phyloP scores from a whole-genome alignment of 2,888 invertebrate genomes.

The Aricia artaxerxes region DNA sequence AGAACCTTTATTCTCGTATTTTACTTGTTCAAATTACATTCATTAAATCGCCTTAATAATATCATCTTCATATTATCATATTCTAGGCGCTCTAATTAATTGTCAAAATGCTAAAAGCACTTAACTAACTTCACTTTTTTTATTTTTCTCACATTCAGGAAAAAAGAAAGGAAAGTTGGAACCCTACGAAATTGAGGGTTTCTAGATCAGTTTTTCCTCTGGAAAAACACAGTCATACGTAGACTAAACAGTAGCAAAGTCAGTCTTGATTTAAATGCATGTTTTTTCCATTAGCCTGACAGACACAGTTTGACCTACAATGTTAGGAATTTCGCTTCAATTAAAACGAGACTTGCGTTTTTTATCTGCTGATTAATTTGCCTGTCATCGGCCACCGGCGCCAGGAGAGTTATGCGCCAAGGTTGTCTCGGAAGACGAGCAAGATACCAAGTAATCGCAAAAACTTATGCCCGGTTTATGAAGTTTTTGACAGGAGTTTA shows the following conservation, averaged over 20 bases:
- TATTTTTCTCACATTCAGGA: background rate
- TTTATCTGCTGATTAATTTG: slow-evolving; percentile 3
- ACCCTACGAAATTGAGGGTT: too few species aligned
- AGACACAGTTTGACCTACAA: slow-evolving; percentile 1
- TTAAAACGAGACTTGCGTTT: slow-evolving; percentile 10
- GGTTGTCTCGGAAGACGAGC: slow-evolving; percentile 12
- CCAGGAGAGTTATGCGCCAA: slow-evolving; percentile 2
- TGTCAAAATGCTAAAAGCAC: background rate
- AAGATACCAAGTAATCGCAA: background rate
- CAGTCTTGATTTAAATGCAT: background rate
- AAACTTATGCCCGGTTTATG: background rate
- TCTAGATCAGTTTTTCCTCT: background rate
- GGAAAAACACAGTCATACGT: background rate
- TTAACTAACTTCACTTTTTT: too few species aligned
- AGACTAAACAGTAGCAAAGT: background rate
- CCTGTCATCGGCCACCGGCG: slow-evolving; percentile 7
- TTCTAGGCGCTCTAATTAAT: background rate
- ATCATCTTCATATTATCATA: too few species aligned
- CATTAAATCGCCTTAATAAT: background rate
- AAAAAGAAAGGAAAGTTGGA: background rate
- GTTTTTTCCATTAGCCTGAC: slow-evolving; percentile 1
- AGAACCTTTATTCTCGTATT: background rate
- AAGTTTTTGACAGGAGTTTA: background rate
- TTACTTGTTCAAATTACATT: background rate
- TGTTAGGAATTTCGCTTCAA: slow-evolving; percentile 16